Conservation (phyloP, 2,888 invertebrate species). For the Lutraria lutraria region DNA sequence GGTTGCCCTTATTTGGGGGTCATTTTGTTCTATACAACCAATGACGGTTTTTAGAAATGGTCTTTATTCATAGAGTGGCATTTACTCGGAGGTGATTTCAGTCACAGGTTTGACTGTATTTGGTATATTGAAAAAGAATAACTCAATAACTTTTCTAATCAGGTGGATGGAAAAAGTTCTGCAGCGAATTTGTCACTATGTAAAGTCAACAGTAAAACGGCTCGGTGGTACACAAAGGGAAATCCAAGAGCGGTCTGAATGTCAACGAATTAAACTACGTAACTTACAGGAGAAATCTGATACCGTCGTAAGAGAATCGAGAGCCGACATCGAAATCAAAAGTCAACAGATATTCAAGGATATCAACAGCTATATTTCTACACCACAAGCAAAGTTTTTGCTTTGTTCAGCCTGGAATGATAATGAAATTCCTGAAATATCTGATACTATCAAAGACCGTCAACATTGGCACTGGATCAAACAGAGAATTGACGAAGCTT, state of each 20-base stretch:
- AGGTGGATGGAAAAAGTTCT: slow-evolving; percentile 81
- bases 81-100: no score
- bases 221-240: slow-evolving; percentile 73
- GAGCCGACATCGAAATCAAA: slow-evolving; percentile 58
- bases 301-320: slow-evolving; percentile 59
- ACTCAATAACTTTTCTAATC: slow-evolving; percentile 22
- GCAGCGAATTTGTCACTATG: slow-evolving; percentile 70
- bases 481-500: slow-evolving; percentile 56
- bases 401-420: slow-evolving; percentile 68
- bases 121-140: no score
- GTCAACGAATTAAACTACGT: slow-evolving; percentile 61
- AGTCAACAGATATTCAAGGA: slow-evolving; percentile 59
- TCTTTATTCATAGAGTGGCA: no score
- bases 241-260: slow-evolving; percentile 62
- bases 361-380: slow-evolving; percentile 55
- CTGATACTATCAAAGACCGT: slow-evolving; percentile 27
- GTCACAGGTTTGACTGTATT: no score
- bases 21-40: no score
- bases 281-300: slow-evolving; percentile 65
- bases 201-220: slow-evolving; percentile 74
- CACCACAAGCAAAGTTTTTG: slow-evolving; percentile 54
- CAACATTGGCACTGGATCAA: slow-evolving; percentile 65
- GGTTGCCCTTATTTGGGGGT: no score
- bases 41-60: no score
- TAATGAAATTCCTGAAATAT: slow-evolving; percentile 66